Conservation (phyloP, 2,797 vertebrate genomes). For the Meda fulgida region DNA sequence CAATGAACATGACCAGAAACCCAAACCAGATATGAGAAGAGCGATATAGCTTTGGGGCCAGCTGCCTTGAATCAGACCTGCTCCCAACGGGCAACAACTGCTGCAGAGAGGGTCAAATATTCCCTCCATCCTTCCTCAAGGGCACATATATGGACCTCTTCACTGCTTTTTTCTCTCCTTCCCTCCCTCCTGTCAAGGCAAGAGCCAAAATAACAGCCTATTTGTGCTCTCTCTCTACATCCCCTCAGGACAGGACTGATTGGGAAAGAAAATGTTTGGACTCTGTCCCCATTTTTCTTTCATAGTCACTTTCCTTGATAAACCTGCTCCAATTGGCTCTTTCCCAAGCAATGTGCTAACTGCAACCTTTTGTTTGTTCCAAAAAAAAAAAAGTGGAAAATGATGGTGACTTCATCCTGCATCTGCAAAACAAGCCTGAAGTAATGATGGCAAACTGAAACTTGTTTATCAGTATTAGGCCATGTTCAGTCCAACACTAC, state of each 20-base stretch:
- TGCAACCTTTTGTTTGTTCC: constrained; percentile 15
- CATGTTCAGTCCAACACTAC: background rate
- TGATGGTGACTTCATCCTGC: background rate
- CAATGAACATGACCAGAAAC: constrained; percentile 41
- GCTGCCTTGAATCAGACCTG: constrained; percentile 59
- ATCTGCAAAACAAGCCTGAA: background rate
- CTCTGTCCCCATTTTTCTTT: constrained; percentile 53
- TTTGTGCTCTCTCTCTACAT: constrained; percentile 48
- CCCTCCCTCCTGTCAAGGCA: constrained; percentile 39
- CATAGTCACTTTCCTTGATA: constrained; percentile 35
- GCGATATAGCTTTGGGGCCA: constrained; percentile 47
- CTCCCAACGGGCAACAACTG: constrained; percentile 50
- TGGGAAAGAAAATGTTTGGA: constrained; percentile 62
- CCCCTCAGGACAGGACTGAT: constrained; percentile 47
- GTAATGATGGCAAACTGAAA: background rate
- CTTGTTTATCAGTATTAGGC: background rate
- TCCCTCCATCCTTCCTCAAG: constrained; percentile 48
- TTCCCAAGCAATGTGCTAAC: constrained; percentile 18
- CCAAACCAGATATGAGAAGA: constrained; percentile 43
- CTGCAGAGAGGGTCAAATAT: constrained; percentile 48
- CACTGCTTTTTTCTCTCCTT: background rate
- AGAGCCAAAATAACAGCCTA: constrained; percentile 53
- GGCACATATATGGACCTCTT: constrained; percentile 35
- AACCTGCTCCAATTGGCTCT: constrained; percentile 38
- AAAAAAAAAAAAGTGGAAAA: background rate